Conservation (phyloP, 2,888 invertebrate genomes). For the Ptychoptera contaminata region DNA sequence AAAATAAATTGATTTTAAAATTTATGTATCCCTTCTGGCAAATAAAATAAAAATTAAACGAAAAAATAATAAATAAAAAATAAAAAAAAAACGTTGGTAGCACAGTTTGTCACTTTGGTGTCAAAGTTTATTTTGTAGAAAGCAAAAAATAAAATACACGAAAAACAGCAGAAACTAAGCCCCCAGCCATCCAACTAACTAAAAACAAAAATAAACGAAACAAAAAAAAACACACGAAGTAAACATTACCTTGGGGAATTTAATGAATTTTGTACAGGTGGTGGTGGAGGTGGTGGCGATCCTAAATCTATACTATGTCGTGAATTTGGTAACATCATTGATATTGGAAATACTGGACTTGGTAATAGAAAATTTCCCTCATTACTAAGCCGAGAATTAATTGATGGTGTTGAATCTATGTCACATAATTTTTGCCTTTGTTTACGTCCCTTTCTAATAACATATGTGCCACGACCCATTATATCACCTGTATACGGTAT, state of each 20-base stretch:
- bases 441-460: constrained; percentile 57
- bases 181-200: too few relatives aligned
- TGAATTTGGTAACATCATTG: constrained; percentile 44
- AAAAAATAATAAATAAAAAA: background rate
- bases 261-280: constrained; percentile 10
- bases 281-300: constrained; percentile 36
- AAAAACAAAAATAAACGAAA: too few relatives aligned
- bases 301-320: constrained; percentile 53
- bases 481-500: constrained; percentile 30
- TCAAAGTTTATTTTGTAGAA: too few relatives aligned
- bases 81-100: background rate
- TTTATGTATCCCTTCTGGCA: too few relatives aligned
- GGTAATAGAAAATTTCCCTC: constrained; percentile 28
- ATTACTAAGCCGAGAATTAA: constrained; percentile 45
- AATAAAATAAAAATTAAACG: too few relatives aligned
- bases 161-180: too few relatives aligned
- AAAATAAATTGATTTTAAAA: too few relatives aligned
- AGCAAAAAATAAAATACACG: too few relatives aligned
- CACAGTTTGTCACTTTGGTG: background rate
- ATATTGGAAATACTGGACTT: constrained; percentile 38
- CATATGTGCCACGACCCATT: constrained; percentile 55
- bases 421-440: constrained; percentile 49
- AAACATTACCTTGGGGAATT: constrained; percentile 17
- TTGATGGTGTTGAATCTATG: constrained; percentile 29
- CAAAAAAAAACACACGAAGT: too few relatives aligned